Percentiles rank a stretch among this genome's conserved stretches.
Evolutionary conservation across 64 coral and sea anemone species (phyloP).

Genomic region (Actinia tenebrosa): DNA sequence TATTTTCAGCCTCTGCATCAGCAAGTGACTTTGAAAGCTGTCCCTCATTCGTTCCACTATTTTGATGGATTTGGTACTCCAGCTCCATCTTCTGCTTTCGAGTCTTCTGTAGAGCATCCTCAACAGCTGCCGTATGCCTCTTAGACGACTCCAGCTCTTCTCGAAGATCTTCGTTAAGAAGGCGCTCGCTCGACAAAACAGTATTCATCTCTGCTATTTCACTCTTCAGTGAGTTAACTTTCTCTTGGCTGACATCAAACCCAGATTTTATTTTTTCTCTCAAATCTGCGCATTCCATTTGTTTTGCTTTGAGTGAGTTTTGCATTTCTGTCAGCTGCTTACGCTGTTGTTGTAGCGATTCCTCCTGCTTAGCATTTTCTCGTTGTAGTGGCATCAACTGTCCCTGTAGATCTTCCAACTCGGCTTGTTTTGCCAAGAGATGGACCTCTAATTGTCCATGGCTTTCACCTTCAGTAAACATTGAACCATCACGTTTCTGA

Average conservation of each 20-base stretch:
- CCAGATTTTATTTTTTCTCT: background rate
- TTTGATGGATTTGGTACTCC: background rate
- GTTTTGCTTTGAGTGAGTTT: background rate
- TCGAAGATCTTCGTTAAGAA: background rate
- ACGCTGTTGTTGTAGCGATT: background rate
- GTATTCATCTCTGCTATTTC: background rate
- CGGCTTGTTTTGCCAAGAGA: background rate
- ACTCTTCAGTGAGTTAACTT: background rate
- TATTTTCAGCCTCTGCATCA: background rate
- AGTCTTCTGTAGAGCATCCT: slow-evolving; percentile 2
- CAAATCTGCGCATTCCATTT: background rate
- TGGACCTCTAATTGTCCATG: background rate
- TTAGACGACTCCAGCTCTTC: background rate
- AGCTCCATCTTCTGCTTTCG: background rate
- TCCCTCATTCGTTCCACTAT: background rate
- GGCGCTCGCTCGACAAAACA: background rate
- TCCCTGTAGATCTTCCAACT: slow-evolving; percentile 1
- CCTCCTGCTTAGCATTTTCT: background rate
- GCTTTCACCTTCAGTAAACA: background rate
- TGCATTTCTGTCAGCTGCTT: slow-evolving; percentile 8
- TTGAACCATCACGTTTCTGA: background rate
- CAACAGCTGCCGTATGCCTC: background rate
- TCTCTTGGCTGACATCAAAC: background rate
- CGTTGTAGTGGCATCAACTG: background rate
- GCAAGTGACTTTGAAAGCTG: background rate